Conservation (phyloP, 2,888 invertebrate genomes). For the Melangyna quadrimaculata region DNA sequence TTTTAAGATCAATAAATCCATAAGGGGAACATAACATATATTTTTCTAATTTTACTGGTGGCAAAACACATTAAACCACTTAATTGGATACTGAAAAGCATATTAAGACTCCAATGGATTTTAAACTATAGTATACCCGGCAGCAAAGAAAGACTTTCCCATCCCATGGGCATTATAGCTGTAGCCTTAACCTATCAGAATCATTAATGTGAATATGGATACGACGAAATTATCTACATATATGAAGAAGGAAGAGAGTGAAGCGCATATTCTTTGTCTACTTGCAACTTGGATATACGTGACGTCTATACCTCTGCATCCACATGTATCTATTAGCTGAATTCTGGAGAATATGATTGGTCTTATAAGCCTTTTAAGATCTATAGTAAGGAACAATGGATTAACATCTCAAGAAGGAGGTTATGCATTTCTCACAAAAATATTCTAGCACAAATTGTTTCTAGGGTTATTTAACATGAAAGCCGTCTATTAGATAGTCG, state of each 20-base stretch:
- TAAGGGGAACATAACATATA: background rate
- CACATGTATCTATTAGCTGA: background rate
- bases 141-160: constrained; percentile 34
- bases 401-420: background rate
- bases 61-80: constrained; percentile 11
- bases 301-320: background rate
- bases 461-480: constrained; percentile 33
- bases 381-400: constrained; percentile 30
- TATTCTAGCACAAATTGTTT: constrained; percentile 26
- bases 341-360: constrained; percentile 35
- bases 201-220: constrained; percentile 34
- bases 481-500: constrained; percentile 31
- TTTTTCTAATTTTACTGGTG: background rate
- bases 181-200: constrained; percentile 2
- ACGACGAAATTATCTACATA: background rate
- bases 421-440: constrained; percentile 25
- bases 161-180: background rate
- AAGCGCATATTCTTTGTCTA: constrained; percentile 3
- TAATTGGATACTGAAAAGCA: background rate
- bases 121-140: constrained; percentile 2
- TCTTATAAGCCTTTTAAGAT: constrained; percentile 12
- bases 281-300: background rate
- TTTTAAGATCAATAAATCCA: no score
- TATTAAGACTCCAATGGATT: constrained; percentile 14
- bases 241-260: background rate